Evolutionary conservation across 2,888 invertebrate species (phyloP).

Genomic region (Nemurella pictetii): DNA sequence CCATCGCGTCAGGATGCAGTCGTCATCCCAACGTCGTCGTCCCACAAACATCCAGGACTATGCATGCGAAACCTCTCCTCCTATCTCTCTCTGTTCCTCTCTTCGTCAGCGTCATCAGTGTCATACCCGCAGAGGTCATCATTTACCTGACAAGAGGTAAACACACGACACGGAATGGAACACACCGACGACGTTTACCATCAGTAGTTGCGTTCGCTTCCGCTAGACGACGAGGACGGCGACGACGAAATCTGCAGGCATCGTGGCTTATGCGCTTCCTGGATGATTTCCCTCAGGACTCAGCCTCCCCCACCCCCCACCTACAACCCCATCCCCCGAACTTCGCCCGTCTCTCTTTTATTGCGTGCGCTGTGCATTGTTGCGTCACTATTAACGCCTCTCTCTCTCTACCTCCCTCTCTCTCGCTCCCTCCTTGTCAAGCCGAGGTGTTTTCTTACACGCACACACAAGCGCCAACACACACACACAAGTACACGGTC

Average conservation of each 20-base stretch:
- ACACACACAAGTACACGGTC: too few relatives aligned
- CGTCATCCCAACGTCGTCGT: background rate
- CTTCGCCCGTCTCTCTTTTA: conserved; percentile 12
- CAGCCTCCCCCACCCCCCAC: conserved; percentile 23
- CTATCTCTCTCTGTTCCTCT: too few relatives aligned
- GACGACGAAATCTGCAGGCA: conserved; percentile 4
- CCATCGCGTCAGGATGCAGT: background rate
- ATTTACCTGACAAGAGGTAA: too few relatives aligned
- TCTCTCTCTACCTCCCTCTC: background rate
- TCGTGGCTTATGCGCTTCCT: conserved; percentile 28
- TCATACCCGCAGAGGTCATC: background rate
- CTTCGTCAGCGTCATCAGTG: background rate
- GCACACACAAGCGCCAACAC: too few relatives aligned
- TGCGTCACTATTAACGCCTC: conserved; percentile 17
- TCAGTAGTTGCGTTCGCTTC: background rate
- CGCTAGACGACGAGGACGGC: background rate
- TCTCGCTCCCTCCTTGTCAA: background rate
- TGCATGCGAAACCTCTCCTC: background rate
- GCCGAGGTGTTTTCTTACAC: background rate
- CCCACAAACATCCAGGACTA: background rate
- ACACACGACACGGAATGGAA: background rate
- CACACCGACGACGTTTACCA: background rate
- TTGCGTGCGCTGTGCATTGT: conserved; percentile 19
- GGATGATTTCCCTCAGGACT: conserved; percentile 36
- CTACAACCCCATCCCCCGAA: conserved; percentile 6